Conservation (phyloP, 2,797 vertebrate genomes). For the Myoxocephalus aenaeus region DNA sequence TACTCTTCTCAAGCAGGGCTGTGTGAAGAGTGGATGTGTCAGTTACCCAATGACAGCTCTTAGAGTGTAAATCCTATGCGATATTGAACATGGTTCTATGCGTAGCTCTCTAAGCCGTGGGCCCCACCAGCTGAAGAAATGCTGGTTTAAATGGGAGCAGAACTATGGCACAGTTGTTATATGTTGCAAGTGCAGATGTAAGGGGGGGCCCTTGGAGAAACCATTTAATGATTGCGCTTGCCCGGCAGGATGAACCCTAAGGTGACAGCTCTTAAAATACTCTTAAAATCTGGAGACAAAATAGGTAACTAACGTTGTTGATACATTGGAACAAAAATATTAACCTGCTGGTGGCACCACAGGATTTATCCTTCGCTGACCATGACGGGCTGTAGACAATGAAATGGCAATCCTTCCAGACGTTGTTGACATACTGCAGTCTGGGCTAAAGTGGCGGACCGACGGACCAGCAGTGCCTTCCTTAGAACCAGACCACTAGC, state of each 20-base stretch:
- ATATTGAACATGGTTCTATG: not conserved
- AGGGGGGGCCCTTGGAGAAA: not conserved
- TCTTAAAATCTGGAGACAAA: not conserved
- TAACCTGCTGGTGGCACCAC: not conserved
- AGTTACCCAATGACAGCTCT: not conserved
- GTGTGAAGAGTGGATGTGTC: not conserved
- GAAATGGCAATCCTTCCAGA: not conserved
- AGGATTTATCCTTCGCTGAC: not conserved
- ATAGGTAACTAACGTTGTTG: not conserved
- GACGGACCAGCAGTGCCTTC: not conserved
- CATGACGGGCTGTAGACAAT: not conserved
- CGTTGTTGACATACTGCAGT: not conserved
- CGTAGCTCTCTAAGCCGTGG: not conserved
- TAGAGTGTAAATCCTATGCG: not conserved
- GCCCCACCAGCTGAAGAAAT: not conserved
- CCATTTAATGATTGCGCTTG: not conserved
- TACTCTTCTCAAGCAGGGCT: not conserved
- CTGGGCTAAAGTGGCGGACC: not conserved
- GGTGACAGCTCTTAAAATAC: not conserved
- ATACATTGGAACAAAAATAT: not conserved
- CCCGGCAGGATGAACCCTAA: not conserved
- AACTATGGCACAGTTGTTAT: not conserved
- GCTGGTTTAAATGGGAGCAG: not conserved
- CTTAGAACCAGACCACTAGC: slow-evolving; percentile 22
- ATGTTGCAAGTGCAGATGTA: not conserved